Evolutionary conservation across 2,113 vertebrate species (phyloP).

Genomic region (Epinephelus moara): DNA sequence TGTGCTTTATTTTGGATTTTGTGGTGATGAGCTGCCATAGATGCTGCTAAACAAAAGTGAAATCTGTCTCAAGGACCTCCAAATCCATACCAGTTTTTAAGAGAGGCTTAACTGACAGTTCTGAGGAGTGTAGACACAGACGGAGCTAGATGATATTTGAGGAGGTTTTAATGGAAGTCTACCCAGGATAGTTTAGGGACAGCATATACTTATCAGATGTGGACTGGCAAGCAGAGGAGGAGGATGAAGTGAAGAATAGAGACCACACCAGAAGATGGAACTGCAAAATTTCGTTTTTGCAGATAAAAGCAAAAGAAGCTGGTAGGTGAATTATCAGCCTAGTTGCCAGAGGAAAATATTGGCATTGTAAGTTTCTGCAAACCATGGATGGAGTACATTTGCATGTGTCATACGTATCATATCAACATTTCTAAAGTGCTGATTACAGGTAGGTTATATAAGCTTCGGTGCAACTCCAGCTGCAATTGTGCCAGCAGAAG

Average conservation of each 20-base stretch:
- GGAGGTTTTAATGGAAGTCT: constrained; percentile 27
- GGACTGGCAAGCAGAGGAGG: not conserved
- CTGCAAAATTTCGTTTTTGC: not conserved
- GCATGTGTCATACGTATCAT: no score
- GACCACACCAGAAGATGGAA: no score
- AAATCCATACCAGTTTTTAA: not conserved
- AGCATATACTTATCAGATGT: not conserved
- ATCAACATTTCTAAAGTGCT: no score
- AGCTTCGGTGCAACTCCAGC: no score
- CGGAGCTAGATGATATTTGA: not conserved
- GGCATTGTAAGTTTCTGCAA: no score
- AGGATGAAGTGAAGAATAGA: not conserved
- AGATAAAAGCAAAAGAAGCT: not conserved
- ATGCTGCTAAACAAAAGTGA: constrained; percentile 16
- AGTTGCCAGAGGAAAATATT: no score
- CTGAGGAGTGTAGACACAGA: not conserved
- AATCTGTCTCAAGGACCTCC: not conserved
- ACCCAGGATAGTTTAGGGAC: not conserved
- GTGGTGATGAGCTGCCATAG: not conserved
- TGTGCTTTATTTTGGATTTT: not conserved
- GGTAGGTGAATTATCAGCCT: not conserved
- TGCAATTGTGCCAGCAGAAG: no score
- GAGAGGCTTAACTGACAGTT: not conserved
- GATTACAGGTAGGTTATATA: no score
- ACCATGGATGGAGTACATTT: no score